phyloP scores from a whole-genome alignment of 2,113 vertebrate genomes.

The Panthera tigris region DNA sequence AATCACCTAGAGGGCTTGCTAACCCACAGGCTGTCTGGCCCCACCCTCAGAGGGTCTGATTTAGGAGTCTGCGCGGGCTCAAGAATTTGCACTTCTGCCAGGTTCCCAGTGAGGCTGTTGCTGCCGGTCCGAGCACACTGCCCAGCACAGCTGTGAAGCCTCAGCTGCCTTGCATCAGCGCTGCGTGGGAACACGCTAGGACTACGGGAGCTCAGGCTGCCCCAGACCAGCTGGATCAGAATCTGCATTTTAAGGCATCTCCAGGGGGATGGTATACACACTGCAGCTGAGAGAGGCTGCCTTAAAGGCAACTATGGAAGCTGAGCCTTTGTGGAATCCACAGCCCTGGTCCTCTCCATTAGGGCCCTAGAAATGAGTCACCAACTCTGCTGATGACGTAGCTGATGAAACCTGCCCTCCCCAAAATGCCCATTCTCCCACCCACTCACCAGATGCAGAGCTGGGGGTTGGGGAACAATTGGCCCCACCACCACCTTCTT shows the following conservation, averaged over 20 bases:
- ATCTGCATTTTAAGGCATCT: background rate
- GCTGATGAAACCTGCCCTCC: background rate
- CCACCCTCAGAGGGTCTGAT: background rate
- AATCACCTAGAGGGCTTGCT: background rate
- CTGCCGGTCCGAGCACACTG: background rate
- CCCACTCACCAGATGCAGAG: background rate
- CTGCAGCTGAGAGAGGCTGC: accelerated
- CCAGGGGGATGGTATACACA: background rate
- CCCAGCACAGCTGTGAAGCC: background rate
- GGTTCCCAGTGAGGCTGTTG: background rate
- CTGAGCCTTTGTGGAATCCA: background rate
- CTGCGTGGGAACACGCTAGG: background rate
- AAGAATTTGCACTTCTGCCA: background rate
- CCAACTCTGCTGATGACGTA: background rate
- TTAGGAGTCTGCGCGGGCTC: background rate
- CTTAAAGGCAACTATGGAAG: background rate
- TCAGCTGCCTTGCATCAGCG: background rate
- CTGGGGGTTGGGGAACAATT: background rate
- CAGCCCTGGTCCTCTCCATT: background rate
- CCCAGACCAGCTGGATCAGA: background rate
- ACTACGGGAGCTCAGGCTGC: background rate
- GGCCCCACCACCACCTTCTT: background rate
- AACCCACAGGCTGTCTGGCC: background rate
- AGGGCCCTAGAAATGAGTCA: background rate
- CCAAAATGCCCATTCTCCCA: background rate